Evolutionary conservation across 1,140 invertebrate species (phyloP), one percentile per base, ranked within the genome.

Genomic region (Solenopsis invicta): DNA sequence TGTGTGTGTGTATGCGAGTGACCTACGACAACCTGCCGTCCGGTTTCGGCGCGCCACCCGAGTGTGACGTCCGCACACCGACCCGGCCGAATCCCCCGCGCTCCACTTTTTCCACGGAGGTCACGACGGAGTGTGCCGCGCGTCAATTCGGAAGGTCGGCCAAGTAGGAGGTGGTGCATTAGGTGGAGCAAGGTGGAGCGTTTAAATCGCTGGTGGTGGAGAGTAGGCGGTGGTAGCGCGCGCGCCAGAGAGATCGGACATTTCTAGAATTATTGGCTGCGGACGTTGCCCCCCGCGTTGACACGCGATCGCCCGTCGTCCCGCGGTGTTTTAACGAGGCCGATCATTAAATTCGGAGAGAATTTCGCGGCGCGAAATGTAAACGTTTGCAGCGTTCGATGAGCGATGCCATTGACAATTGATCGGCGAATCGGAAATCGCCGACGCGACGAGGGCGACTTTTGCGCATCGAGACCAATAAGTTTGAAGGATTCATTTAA

Each of bases 1-100:
- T n/a, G 16, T 78, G 75, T 34, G 74, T 45, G 18, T 6, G 62
- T 67, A 24, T 45, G 66, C 21, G 80, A 50, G 67, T 75, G 69
- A 90, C 89, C 89, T 90, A 90, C 88, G 88, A 84, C 89, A 89
- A 89, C 85, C 85, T 89, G 88, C 77, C 71, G 37, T 69, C 41
- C 34, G 87, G 48, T 69, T 69, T 85, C 78, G 88, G 78, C 52
- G 29, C 74, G 59, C 56, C 59, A 67, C 64, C 71, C 62, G 24
- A 34, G 56, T 71, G 67, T 62, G 85, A 86, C 84, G 69, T 50
- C 1, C 64, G 54, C 59, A 61, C 71, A 61, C 80, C 82, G 59
- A 85, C 82, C 82, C 74, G 82, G 82, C 62, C 80, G 56, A 84
- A 74, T 62, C 80, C 69, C 80, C 72, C 69, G 80, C 69, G 80